Conservation (phyloP, 2,797 vertebrate genomes). For the Enteromius unitaeniatus region DNA sequence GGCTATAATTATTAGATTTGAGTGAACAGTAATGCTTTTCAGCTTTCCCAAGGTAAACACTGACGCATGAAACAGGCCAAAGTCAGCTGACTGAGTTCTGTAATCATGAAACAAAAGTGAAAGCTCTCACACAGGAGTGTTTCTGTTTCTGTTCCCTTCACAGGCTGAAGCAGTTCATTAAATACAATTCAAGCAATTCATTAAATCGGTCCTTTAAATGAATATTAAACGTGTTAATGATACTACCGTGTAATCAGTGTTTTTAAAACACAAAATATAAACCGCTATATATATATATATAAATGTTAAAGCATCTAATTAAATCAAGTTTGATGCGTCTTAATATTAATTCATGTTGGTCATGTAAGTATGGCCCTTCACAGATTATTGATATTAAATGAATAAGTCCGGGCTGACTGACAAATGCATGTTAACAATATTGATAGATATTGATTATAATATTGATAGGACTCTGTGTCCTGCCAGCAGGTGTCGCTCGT, state of each 20-base stretch:
- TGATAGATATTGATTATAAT: background rate
- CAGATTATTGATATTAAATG: background rate
- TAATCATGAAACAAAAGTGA: constrained; percentile 20
- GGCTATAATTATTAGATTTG: background rate
- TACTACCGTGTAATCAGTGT: background rate
- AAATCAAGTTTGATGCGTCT: background rate
- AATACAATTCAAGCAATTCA: background rate
- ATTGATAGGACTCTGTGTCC: fast-evolving
- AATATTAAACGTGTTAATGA: background rate
- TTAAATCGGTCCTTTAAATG: background rate
- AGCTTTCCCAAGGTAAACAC: background rate
- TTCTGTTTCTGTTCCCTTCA: background rate
- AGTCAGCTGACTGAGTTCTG: constrained; percentile 24
- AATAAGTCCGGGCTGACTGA: background rate
- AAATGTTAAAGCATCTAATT: background rate
- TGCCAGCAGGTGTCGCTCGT: constrained; percentile 74
- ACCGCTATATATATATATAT: too few relatives aligned
- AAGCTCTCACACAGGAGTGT: background rate
- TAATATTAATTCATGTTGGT: background rate
- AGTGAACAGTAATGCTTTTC: background rate
- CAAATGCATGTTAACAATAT: background rate
- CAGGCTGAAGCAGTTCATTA: too few relatives aligned
- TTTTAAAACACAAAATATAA: too few relatives aligned
- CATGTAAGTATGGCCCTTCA: background rate
- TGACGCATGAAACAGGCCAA: background rate